Base-by-base conservation (phyloP, 2,113 vertebrate species). In the Coptodon bakossiorum region DNA sequence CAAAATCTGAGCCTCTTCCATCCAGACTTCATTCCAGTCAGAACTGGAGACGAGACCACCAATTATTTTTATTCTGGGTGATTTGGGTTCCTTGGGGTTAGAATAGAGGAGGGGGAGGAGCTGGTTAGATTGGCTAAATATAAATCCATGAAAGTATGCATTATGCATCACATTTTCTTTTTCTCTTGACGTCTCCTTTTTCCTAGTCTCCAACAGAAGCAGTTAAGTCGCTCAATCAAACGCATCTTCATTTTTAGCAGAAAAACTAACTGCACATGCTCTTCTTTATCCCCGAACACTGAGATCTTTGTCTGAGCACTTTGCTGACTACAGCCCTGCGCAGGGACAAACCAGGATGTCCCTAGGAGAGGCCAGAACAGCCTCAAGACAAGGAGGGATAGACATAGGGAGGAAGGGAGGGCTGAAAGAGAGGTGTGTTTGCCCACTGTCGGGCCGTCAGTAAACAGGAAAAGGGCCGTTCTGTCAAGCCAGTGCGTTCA, bases 51-150 rank as follows among this genome's bases (percentile, higher is more conserved):
- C 80, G 27, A 93, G 90, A 93, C 89, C 91, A 89, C 89, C 94
- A 96, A 93, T 95, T 94, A 95, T 94, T 95, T 95, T 94, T 93
- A 94, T 94, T 94, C 93, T 93, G 83, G 57, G 92, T 93, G 91
- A 95, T 93, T 93, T 92, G 52, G 89, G 86, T 90, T 93, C 89
- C 85, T 90, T 83, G 80, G 90, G 92, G 88, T 89, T 89, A 87
- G 84, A 90, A 81, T 43, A 87, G 81, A 85, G 90, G 86, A 88
- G 90, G 81, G 89, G 84, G 86, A 73, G 79, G 90, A 79, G 81
- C 56, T 88, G 89, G 83, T 85, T 89, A 54, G 73, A 84, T 76
- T 3, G 52, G 50, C 86, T 93, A 91, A 92, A 94, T 93, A 93
- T 93, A 95, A 92, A 93, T 82, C 36, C 4, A 84, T 83, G 63